These are phyloP conservation scores for Steinernema khuongi DNA, from an alignment of 1,140 invertebrate species.

Conservation along the genomic window DNA sequence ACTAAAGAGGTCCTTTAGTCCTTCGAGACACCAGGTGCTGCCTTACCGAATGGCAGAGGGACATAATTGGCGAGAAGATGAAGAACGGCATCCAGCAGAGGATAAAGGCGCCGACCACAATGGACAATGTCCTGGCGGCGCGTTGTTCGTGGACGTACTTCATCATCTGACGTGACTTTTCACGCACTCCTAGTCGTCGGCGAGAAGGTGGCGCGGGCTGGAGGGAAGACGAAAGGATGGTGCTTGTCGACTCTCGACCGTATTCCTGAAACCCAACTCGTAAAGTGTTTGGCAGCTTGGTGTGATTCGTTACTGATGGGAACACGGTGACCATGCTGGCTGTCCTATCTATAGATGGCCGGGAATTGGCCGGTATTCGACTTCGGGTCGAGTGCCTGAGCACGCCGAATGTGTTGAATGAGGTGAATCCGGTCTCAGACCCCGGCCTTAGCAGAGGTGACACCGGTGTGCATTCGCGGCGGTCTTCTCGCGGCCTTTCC, in stretches of 20 bases:
- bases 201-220: not conserved
- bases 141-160: conserved; percentile 58
- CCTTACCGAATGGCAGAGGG: conserved; percentile 68
- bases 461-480: not conserved
- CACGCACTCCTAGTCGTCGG: conserved; percentile 41
- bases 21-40: not conserved
- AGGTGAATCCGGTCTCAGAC: not conserved
- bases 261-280: conserved; percentile 19
- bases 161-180: conserved; percentile 58
- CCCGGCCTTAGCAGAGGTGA: not conserved
- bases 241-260: not conserved
- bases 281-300: not conserved
- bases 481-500: not conserved
- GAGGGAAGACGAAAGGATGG: not conserved
- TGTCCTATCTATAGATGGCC: conserved; percentile 17
- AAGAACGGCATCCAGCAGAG: conserved; percentile 95
- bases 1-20: conserved; percentile 61
- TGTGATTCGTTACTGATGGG: not conserved
- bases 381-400: not conserved
- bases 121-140: conserved; percentile 80
- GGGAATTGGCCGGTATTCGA: not conserved
- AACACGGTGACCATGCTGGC: conserved; percentile 25
- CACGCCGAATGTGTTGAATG: not conserved
- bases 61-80: conserved; percentile 81
- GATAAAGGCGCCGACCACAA: conserved; percentile 94